Base-by-base conservation (phyloP, 2,113 vertebrate genomes). In the Rhineura floridana region DNA sequence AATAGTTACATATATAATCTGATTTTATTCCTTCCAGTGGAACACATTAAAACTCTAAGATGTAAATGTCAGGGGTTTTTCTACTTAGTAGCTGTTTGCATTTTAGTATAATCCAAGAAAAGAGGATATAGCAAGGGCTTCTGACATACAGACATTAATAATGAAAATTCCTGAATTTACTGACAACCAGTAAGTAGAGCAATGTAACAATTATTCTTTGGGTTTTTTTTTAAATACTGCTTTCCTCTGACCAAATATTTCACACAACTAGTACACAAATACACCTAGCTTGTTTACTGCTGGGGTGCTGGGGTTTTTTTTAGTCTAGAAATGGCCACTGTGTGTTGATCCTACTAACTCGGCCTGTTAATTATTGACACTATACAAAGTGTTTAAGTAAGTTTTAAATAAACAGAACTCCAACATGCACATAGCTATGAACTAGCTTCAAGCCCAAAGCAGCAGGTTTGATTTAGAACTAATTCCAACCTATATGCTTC, bases 331-430 rank as follows among this genome's bases (percentile, higher is more conserved):
- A 42, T 59, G 36, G 10, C n/a, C 10, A 70, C 21, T 39, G 19
- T 81, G 69, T 28, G 19, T 25, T 67, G 36, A 39, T 42, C 52
- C n/a, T 55, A 30, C 7, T 65, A 90, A 86, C 59, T 44, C 36
- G n/a, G 30, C 48, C 78, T 76, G 69, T 82, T 89, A 89, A 76
- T 79, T 79, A 85, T 73, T 85, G 52, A 50, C 69, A 62, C 33
- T 81, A 48, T 72, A 59, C 67, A 81, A 81, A 42, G 30, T 48
- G 50, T 81, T 81, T 46, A 76, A 83, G 10, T 78, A 86, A 9
- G 21, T 69, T 67, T 81, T 77, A 90, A 62, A 91, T 83, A 13
- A 88, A 86, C 65, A 46, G 28, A 48, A 28, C 70, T 80, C 50
- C 46, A 72, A 23, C 39, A 63, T 87, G 28, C 67, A 75, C n/a